These are phyloP conservation scores for Merluccius polli DNA, from an alignment of 2,797 vertebrate genomes.

Conservation along the genomic window DNA sequence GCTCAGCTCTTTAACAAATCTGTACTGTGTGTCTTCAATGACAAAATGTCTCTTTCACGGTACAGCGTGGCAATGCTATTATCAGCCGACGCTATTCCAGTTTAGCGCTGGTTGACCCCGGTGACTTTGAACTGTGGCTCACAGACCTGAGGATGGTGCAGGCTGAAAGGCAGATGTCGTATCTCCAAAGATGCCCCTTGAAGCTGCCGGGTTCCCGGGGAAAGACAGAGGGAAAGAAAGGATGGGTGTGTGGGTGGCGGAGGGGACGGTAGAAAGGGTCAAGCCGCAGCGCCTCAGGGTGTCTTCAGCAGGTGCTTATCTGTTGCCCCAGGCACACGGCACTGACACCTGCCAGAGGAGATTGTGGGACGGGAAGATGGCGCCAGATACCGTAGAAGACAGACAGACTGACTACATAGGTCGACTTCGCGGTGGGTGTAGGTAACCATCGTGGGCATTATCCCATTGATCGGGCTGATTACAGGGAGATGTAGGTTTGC, in stretches of 20 bases:
- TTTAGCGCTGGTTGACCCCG: conserved; percentile 18
- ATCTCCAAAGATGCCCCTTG: conserved; percentile 35
- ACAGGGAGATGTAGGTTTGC: conserved; percentile 16
- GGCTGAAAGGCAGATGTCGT: conserved; percentile 12
- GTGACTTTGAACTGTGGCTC: conserved; percentile 33
- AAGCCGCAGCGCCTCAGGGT: conserved; percentile 42
- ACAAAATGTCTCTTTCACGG: background rate
- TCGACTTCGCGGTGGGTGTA: conserved; percentile 5
- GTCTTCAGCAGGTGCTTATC: conserved; percentile 53
- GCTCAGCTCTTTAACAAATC: background rate
- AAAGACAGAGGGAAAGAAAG: conserved; percentile 30
- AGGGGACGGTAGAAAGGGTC: conserved; percentile 27
- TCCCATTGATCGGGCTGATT: conserved; percentile 28
- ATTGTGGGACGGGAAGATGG: background rate
- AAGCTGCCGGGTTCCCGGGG: conserved; percentile 28
- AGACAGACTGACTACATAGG: conserved; percentile 1
- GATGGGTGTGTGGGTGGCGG: conserved; percentile 26
- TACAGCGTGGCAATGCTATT: background rate
- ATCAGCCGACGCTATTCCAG: conserved; percentile 8
- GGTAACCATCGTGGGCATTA: background rate
- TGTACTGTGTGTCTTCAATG: background rate
- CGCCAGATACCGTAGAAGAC: background rate
- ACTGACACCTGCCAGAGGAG: conserved; percentile 38
- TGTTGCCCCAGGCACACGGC: conserved; percentile 47
- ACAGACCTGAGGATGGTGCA: background rate